Evolutionary conservation across 2,797 vertebrate species (phyloP).

Genomic region (Nyctalus aviator): DNA sequence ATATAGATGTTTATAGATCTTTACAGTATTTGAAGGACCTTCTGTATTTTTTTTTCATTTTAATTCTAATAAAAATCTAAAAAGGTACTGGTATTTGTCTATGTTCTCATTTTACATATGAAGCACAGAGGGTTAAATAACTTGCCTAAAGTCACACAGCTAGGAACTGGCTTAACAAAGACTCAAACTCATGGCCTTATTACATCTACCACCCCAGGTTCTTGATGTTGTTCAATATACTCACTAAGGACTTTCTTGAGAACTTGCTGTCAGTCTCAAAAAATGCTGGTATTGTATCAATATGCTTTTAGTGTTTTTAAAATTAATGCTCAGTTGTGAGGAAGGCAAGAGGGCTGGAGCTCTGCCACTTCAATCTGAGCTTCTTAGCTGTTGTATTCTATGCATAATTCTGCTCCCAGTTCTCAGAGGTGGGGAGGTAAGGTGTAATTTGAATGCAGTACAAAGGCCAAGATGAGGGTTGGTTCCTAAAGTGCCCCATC

Average conservation of each 20-base stretch:
- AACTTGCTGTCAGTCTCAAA: neutral
- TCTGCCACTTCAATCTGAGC: neutral
- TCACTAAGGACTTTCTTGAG: neutral
- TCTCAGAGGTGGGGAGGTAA: neutral
- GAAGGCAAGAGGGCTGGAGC: neutral
- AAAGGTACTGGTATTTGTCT: neutral
- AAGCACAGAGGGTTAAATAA: neutral
- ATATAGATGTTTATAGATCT: neutral
- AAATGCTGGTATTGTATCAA: neutral
- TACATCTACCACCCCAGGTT: neutral
- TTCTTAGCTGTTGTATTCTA: neutral
- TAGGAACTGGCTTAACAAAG: neutral
- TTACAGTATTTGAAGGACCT: neutral
- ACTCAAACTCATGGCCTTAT: neutral
- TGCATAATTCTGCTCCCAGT: neutral
- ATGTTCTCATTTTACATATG: neutral
- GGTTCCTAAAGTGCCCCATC: neutral
- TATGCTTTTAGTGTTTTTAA: conserved; percentile 16
- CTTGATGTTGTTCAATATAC: neutral
- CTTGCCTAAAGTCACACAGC: neutral
- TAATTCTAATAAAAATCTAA: conserved; percentile 10
- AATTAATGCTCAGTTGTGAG: neutral
- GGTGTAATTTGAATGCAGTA: neutral
- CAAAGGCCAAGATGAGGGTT: neutral
- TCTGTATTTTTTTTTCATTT: conserved; percentile 30